These are phyloP conservation scores for Heliconius aoede DNA, from an alignment of 2,888 invertebrate genomes.

Conservation along the genomic window DNA sequence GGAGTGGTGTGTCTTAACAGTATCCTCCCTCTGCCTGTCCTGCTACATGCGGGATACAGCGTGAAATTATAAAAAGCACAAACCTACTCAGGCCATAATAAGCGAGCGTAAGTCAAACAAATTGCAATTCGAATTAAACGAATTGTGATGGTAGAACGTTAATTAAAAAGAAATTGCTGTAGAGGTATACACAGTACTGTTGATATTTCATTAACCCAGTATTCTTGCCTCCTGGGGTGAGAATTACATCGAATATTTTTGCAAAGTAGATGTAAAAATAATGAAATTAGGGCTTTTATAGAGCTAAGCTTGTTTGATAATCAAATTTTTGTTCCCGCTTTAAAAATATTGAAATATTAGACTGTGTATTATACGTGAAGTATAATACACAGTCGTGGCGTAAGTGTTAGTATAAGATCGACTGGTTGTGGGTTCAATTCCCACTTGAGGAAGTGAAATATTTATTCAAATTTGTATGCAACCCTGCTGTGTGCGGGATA, in stretches of 20 bases:
- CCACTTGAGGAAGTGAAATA: no score
- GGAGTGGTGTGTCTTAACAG: no score
- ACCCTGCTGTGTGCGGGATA: no score
- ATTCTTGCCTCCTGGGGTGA: conserved; percentile 59
- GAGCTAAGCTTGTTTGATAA: conserved; percentile 64
- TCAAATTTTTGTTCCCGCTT: conserved; percentile 66
- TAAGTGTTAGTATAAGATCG: no score
- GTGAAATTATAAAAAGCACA: not conserved
- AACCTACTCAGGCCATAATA: not conserved
- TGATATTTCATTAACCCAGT: conserved; percentile 70
- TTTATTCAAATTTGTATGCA: no score
- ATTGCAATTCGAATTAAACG: conserved; percentile 35
- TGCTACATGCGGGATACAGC: no score
- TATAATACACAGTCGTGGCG: no score
- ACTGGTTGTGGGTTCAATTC: no score
- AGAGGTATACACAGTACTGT: conserved; percentile 56
- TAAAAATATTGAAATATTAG: conserved; percentile 50
- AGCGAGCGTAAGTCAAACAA: conserved; percentile 26
- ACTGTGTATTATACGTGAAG: no score
- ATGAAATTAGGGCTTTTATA: conserved; percentile 66
- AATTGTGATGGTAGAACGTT: conserved; percentile 43
- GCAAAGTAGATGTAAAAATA: conserved; percentile 62
- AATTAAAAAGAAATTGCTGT: conserved; percentile 56
- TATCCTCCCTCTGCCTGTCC: no score
- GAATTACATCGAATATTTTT: conserved; percentile 68